Evolutionary conservation across 2,797 vertebrate species (phyloP), one percentile per base, ranked within the genome.

Genomic region (Pogoniulus pusillus): DNA sequence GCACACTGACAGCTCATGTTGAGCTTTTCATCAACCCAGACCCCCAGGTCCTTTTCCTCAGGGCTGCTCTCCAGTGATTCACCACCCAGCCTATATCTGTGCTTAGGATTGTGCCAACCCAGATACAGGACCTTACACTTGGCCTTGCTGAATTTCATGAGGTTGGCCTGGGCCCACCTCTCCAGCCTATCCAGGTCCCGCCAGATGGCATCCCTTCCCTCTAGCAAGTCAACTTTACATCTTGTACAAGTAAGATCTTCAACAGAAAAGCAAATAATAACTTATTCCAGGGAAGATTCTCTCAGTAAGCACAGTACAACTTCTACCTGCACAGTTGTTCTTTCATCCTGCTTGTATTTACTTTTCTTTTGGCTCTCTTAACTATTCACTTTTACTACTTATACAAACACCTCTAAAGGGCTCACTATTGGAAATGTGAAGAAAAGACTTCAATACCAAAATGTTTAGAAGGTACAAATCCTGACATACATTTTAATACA

Each of bases 381-480:
- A 27, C 69, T 87, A 66, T 63, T 93, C 84, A 72, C 16, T 60
- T 90, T 85, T 58, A 89, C 80, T 81, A 72, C 41, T 73, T 59
- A 8, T 2, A 65, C 1, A 5, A 84, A 39, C 32, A 63, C 15
- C 23, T 60, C 63, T 19, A 32, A 60, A 89, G 85, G 34, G 34
- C 13, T 58, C 34, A 14, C 35, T 58, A 41, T 15, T 26, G 16
- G 5, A 77, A 27, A 7, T 2, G 7, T 12, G 9, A 77, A 77
- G 51, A 54, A 9, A 77, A 77, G 51, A 54, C 39, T 81, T 72
- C n/a, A 57, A 77, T 39, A 32, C n/a, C 16, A 49, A 55, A 49
- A 41, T 34, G 37, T 49, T 87, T 8, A 59, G 27, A 68, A 77
- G 24, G 43, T 43, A 54, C 19, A 73, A 77, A 68, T 20, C 16